Base-by-base conservation (phyloP, 2,888 invertebrate species). In the Brassicogethes aeneus region DNA sequence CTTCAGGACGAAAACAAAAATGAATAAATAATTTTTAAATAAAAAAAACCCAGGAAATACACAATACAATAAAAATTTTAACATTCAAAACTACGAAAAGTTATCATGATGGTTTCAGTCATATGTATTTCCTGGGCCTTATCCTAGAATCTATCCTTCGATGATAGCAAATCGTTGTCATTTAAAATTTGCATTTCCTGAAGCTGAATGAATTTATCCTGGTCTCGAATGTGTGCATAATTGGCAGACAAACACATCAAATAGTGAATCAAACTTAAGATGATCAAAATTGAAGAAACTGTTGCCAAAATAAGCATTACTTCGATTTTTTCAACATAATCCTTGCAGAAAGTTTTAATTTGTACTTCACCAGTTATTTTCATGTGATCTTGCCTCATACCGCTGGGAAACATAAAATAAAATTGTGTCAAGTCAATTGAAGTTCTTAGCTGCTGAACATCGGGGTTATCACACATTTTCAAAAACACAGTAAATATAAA, bases 221-320 rank as follows among this genome's bases (percentile, higher is more conserved):
- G 92, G 59, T 93, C 94, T 42, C 92, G 76, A 55, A 95, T 93
- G 60, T 94, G 94, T 5, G 94, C 93, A 62, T 94, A 95, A 64
- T 95, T 95, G 1, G 95, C 93, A 0, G 94, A 82, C 42, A 95
- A 71, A 63, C 94, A 94, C 88, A 94, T 93, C 54, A 95, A 70
- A 64, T 93, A 95, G 62, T 95, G 92, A 14, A 92, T 62, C 73
- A 93, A 72, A 64, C 91, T 91, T 46, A 93, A 70, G 51, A 93
- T 83, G n/a, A 93, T 86, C 37, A 93, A 70, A 50, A 90, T 70
- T 41, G 87, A 82, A 1, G 92, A 82, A 2, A 85, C 79, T 48
- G 90, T 84, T 0, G 92, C 89, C 48, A 93, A 66, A 51, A 92
- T 86, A 59, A 91, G 90, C 90, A 92, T 89, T 34, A 86, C 78